These are phyloP conservation scores for Sisyra terminalis DNA, from an alignment of 2,888 invertebrate genomes.

Conservation along the genomic window DNA sequence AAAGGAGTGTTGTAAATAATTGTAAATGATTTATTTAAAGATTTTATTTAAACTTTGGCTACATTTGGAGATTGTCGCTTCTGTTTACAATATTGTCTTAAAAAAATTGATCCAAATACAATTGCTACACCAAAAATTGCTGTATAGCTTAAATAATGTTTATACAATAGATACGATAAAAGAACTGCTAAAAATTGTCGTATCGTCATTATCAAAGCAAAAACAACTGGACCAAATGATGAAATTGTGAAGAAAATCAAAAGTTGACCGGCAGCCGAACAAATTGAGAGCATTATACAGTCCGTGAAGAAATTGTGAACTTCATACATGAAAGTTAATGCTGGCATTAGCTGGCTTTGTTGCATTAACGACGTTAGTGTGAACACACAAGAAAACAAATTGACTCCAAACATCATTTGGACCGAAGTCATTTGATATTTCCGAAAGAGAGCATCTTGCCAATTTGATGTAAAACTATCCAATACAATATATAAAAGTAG, in stretches of 20 bases:
- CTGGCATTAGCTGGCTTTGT: conserved; percentile 63
- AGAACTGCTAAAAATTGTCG: conserved; percentile 84
- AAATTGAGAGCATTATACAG: conserved; percentile 66
- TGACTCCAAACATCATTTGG: conserved; percentile 95
- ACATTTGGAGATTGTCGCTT: no score
- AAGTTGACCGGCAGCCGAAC: conserved; percentile 86
- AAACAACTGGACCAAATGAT: conserved; percentile 88
- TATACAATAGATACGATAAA: conserved; percentile 83
- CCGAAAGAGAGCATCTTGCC: conserved; percentile 85
- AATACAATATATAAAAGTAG: conserved; percentile 81
- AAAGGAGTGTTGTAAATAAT: no score
- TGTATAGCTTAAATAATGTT: conserved; percentile 59
- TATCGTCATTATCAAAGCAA: conserved; percentile 96
- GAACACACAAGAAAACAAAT: conserved; percentile 80
- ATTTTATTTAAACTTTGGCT: no score
- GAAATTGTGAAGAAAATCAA: conserved; percentile 95
- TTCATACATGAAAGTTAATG: conserved; percentile 53
- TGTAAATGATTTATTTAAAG: no score
- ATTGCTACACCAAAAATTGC: conserved; percentile 69
- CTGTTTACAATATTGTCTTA: conserved; percentile 69
- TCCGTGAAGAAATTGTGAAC: conserved; percentile 43
- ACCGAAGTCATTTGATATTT: conserved; percentile 62
- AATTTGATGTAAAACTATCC: conserved; percentile 97
- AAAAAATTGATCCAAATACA: conserved; percentile 71
- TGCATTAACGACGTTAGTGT: conserved; percentile 74